phyloP scores from a whole-genome alignment of 1,140 invertebrate species.

The Luehdorfia chinensis region DNA sequence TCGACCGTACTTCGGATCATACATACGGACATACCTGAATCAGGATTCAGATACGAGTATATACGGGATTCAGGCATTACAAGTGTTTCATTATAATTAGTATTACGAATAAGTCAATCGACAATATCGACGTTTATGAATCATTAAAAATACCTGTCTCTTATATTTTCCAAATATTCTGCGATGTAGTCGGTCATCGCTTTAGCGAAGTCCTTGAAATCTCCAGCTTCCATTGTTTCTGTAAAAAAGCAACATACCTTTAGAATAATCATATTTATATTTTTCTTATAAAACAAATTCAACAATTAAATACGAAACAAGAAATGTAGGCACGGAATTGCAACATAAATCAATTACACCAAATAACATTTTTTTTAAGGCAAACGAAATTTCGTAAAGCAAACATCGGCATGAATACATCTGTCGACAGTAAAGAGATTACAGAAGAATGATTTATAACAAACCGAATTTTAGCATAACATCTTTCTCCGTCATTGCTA shows the following conservation, averaged over 20 bases:
- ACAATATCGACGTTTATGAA: too few relatives aligned
- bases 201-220: conserved; percentile 87
- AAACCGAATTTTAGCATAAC: conserved; percentile 42
- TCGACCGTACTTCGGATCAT: too few relatives aligned
- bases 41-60: too few relatives aligned
- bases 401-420: conserved; percentile 1
- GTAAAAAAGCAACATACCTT: conserved; percentile 34
- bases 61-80: too few relatives aligned
- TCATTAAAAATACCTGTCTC: conserved; percentile 82
- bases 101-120: too few relatives aligned
- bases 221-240: conserved; percentile 84
- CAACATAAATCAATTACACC: conserved; percentile 10
- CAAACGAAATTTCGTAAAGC: not conserved
- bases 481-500: conserved; percentile 36
- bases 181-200: conserved; percentile 90
- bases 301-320: conserved; percentile 7
- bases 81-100: too few relatives aligned
- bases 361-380: not conserved
- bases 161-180: conserved; percentile 90
- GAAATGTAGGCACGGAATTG: conserved; percentile 6
- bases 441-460: too few relatives aligned
- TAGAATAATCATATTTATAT: conserved; percentile 13
- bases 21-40: too few relatives aligned
- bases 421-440: too few relatives aligned
- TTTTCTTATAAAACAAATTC: conserved; percentile 2